Evolutionary conservation across 2,797 vertebrate species (phyloP), one percentile per base, ranked within the genome.

Genomic region (Sarcoramphus papa): DNA sequence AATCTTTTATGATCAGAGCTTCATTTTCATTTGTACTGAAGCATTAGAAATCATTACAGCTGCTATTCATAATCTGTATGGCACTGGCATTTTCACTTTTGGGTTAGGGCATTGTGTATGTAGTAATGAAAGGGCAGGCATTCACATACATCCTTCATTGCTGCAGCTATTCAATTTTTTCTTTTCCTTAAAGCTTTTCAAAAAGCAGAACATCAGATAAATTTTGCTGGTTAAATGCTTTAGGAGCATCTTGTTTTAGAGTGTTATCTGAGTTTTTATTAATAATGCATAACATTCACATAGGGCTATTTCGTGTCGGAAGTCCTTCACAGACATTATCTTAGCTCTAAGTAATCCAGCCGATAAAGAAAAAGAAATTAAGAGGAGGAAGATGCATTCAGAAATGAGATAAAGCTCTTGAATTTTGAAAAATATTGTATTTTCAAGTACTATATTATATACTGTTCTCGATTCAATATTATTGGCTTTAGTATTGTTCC

Each of bases 161-260:
- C 43, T 74, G 43, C 28, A 87, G 70, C 40, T 95, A 60, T 84
- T 77, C 7, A 31, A 6, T 57, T 76, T 75, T 89, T 90, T 63
- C 37, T 74, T 86, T 79, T 72, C 35, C 45, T 81, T 75, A 80
- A 60, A 59, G 79, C 40, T 69, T 91, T 81, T 85, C 45, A 88
- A 72, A 88, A 85, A 88, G 60, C 48, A 89, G 78, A 89, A 95
- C 64, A 85, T 62, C 33, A 89, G 81, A 82, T 80, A 85, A 64
- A 79, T 85, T 92, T 82, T 87, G 17, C 50, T 80, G 92, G 56
- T 68, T 92, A 92, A 94, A 89, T 79, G 67, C 35, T 88, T 89
- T 82, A 63, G 48, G n/a, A 94, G 28, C 70, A 70, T 64, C 63
- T 88, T 94, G 90, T 65, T 92, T 90, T 78, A 91, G 41, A 75